phyloP scores from a whole-genome alignment of 2,113 vertebrate species.

The Chlorodrepanis virens region DNA sequence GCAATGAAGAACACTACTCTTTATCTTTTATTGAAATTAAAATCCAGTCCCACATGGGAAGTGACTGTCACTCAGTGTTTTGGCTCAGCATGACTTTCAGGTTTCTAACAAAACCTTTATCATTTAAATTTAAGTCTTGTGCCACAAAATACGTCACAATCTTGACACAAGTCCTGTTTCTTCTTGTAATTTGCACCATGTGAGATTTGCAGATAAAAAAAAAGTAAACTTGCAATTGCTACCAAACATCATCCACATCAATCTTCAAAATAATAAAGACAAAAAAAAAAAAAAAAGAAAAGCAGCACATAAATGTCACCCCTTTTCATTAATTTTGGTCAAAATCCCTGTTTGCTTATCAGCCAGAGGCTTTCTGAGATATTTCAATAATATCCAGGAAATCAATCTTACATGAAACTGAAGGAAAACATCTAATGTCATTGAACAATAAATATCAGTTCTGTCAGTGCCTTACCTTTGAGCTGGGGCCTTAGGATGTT shows the following conservation, averaged over 20 bases:
- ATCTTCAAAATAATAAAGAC: neutral
- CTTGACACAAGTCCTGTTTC: neutral
- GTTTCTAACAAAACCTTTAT: neutral
- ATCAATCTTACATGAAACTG: slow-evolving; percentile 93
- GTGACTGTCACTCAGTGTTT: neutral
- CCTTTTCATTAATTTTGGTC: slow-evolving; percentile 71
- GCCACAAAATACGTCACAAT: neutral
- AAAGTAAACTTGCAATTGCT: neutral
- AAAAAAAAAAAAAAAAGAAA: neutral
- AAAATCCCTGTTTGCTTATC: slow-evolving; percentile 74
- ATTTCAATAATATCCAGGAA: slow-evolving; percentile 89
- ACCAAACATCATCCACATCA: neutral
- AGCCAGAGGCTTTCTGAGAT: slow-evolving; percentile 87
- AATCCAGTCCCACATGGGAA: neutral
- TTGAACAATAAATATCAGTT: slow-evolving; percentile 91
- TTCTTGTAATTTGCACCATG: neutral
- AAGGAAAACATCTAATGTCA: slow-evolving; percentile 94
- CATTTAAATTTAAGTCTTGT: neutral
- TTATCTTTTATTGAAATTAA: neutral
- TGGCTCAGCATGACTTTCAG: neutral
- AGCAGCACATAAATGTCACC: slow-evolving; percentile 61
- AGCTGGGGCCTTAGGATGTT: slow-evolving; percentile 83
- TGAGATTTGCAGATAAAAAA: neutral
- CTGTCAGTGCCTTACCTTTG: slow-evolving; percentile 88
- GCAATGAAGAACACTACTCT: neutral